Conservation (phyloP, 2,113 vertebrate genomes). For the Formicarius rufipectus region DNA sequence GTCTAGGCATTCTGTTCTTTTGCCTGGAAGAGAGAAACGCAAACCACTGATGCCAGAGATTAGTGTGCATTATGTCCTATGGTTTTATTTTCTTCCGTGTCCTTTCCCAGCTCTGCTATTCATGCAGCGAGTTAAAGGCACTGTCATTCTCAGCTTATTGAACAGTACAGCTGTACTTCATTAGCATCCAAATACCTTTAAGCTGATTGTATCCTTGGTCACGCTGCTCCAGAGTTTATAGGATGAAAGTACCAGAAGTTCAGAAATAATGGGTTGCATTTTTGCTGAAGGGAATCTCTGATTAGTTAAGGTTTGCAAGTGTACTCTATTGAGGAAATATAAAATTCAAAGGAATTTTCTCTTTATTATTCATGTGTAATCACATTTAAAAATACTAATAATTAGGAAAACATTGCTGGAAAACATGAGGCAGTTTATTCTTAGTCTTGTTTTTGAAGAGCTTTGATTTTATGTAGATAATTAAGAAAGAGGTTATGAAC, state of each 20-base stretch:
- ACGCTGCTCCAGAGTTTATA: neutral
- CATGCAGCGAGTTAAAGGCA: neutral
- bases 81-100: neutral
- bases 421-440: neutral
- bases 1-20: neutral
- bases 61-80: neutral
- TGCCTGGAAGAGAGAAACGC: neutral
- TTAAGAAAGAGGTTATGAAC: neutral
- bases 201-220: slow-evolving; percentile 31
- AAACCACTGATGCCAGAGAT: neutral
- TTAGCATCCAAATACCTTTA: slow-evolving; percentile 36
- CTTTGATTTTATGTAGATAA: neutral
- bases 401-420: neutral
- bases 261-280: neutral
- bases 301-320: neutral
- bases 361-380: neutral
- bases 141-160: neutral
- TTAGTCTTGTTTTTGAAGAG: neutral
- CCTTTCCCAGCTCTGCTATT: neutral
- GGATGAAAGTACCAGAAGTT: slow-evolving; percentile 7
- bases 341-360: neutral
- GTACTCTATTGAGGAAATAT: neutral
- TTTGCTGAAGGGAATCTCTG: neutral
- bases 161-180: neutral
- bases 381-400: neutral